Evolutionary conservation across 2,113 vertebrate genomes (phyloP), one percentile per base, ranked within the genome.

Genomic region (Carassius carassius): DNA sequence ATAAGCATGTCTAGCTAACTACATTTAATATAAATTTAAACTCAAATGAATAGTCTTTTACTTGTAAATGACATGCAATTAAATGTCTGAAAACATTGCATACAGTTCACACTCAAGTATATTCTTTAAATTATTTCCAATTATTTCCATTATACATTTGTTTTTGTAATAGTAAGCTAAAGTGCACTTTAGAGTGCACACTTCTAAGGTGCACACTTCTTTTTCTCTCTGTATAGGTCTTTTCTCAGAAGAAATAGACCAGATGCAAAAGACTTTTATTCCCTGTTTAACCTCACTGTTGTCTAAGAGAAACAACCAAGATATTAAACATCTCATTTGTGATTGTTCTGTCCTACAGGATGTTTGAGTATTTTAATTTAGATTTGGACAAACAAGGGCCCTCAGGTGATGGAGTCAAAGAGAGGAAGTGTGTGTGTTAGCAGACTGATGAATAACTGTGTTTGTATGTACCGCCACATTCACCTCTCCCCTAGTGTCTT

Each of bases 371-470:
- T 60, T 60, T 77, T 54, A 21, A 41, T 44, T 62, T 65, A 65
- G 78, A 80, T 80, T 47, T 80, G 60, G 78, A 25, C 63, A 69
- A 67, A 81, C 23, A 62, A n/a, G 9, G 17, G 16, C 8, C 37
- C 23, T 65, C 41, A 65, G 60, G 47, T 69, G 78, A 81, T 51
- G 0, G 41, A 23, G 70, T 21, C 14, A 60, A 56, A 74, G 25
- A 74, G 69, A 83, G 70, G 37, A 47, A 74, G 35, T 25, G 5
- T 23, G 13, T 29, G 44, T 69, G 58, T 81, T 25, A 4, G 5
- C 29, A 78, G 76, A 62, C 54, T 65, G 79, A 81, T 81, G 79
- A 81, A 81, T 81, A 81, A 81, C 54, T 29, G 44, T 82, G 80
- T 85, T 62, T 78, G 80, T 70, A 11, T 78, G 73, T 60, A 11